Base-by-base conservation (phyloP, 64 coral and sea anemone genomes). In the Stichodactyla helianthus region DNA sequence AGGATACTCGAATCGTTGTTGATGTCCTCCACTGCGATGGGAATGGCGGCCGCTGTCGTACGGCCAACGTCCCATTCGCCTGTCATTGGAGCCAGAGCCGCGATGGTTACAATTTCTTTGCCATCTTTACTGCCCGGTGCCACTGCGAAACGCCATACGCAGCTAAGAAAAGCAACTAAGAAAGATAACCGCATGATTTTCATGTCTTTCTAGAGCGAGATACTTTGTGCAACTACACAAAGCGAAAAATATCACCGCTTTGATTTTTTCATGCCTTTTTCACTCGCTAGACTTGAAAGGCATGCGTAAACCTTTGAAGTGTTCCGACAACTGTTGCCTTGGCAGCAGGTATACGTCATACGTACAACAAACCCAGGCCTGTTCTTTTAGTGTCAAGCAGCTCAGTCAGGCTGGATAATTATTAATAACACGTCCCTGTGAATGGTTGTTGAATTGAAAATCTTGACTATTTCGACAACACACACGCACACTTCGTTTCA, bases 11-110 rank as follows among this genome's bases (percentile, higher is more conserved):
- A 71, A 16, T 95, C 90, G 63, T 92, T 92, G n/a, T 92, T 95
- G 83, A 95, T 95, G 77, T 95, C 93, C 79, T 95, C 93, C 15
- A 95, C 91, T 15, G 93, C 93, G 2, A 95, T 95, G 10, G 93
- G 93, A 74, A 95, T 95, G 13, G 93, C 93, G 0, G 93, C 93
- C 6, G 93, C 93, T 8, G 93, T 95, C 0, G 93, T 95, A 76
- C 93, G 79, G 2, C 90, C 93, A 17, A 95, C 93, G 25, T 95
- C 93, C 93, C 93, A 95, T 26, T 95, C 93, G 0, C 93, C 93
- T 10, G 93, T 95, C 90, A 92, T 95, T 5, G 93, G 93, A 6
- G 93, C 93, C 10, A 95, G 50, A 4, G 93, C 93, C 0, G 91
- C 93, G 35, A 95, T 92, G 0, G 90, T 95, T 11, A 95, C 88